A percentile compares a stretch with the other conserved stretches of the same genome.
Evolutionary conservation across 2,113 vertebrate species (phyloP).

Genomic region (Microtus oregoni): DNA sequence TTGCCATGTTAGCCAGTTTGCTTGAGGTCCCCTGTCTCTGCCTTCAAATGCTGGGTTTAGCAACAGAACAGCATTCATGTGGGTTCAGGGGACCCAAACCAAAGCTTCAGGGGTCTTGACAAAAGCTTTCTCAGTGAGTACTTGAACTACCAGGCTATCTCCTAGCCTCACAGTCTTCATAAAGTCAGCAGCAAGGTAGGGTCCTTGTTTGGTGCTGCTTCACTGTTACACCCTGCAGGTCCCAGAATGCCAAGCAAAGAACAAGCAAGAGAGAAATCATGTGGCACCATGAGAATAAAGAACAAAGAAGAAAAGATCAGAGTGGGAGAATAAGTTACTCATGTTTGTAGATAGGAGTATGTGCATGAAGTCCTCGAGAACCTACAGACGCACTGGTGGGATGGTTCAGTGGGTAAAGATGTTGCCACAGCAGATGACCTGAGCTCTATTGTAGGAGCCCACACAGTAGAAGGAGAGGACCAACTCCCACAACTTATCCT

Average conservation of each 20-base stretch:
- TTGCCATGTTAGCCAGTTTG: background rate
- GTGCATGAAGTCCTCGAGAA: background rate
- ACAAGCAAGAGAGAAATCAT: background rate
- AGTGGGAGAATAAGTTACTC: background rate
- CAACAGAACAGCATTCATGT: too few relatives aligned
- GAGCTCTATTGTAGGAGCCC: background rate
- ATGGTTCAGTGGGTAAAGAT: background rate
- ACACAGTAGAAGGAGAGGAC: background rate
- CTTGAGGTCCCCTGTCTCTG: background rate
- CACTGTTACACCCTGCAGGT: background rate
- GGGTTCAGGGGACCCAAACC: background rate
- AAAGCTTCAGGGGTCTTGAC: background rate
- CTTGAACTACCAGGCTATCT: background rate
- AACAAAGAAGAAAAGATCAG: background rate
- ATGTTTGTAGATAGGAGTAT: background rate
- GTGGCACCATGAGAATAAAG: background rate
- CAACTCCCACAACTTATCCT: background rate
- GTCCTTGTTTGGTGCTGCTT: background rate
- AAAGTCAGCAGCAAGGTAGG: background rate
- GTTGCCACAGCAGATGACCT: background rate
- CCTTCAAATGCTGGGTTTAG: background rate
- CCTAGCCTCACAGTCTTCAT: background rate
- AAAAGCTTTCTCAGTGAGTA: background rate
- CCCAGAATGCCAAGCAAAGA: background rate
- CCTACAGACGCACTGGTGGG: background rate